Conservation (phyloP, 1,140 invertebrate species). For the Laupala kohalensis region DNA sequence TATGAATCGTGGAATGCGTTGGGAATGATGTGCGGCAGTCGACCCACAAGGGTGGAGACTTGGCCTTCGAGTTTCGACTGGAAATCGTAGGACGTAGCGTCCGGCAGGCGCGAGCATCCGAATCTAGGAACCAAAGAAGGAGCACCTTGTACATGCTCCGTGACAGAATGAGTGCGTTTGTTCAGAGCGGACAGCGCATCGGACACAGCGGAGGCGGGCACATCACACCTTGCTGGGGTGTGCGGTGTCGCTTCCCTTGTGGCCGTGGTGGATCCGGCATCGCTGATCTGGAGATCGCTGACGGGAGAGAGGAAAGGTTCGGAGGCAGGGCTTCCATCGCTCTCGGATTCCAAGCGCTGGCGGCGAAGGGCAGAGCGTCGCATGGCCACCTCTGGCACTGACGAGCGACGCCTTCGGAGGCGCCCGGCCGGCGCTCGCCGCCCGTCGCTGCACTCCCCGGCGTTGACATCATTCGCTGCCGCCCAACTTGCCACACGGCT, state of each 20-base stretch:
- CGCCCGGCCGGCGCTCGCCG: too few relatives aligned
- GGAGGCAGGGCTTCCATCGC: background rate
- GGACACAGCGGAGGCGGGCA: too few relatives aligned
- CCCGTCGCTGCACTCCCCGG: too few relatives aligned
- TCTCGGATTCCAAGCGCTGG: background rate
- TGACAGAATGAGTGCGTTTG: background rate
- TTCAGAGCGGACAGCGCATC: background rate
- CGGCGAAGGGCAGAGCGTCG: background rate
- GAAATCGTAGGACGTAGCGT: background rate
- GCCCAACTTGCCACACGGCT: background rate
- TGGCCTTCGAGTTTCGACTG: too few relatives aligned
- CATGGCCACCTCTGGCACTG: background rate
- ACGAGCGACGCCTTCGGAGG: too few relatives aligned
- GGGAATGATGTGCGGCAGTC: background rate
- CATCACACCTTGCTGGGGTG: too few relatives aligned
- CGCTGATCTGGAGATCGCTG: background rate
- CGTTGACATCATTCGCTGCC: too few relatives aligned
- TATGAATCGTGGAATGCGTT: too few relatives aligned
- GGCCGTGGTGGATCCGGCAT: too few relatives aligned
- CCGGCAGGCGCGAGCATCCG: background rate
- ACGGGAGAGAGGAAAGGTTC: too few relatives aligned
- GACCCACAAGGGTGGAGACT: background rate
- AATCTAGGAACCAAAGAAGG: background rate
- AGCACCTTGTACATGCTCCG: too few relatives aligned
- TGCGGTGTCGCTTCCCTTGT: too few relatives aligned